phyloP scores from a whole-genome alignment of 2,113 vertebrate genomes.

The Ceyx margarethae region DNA sequence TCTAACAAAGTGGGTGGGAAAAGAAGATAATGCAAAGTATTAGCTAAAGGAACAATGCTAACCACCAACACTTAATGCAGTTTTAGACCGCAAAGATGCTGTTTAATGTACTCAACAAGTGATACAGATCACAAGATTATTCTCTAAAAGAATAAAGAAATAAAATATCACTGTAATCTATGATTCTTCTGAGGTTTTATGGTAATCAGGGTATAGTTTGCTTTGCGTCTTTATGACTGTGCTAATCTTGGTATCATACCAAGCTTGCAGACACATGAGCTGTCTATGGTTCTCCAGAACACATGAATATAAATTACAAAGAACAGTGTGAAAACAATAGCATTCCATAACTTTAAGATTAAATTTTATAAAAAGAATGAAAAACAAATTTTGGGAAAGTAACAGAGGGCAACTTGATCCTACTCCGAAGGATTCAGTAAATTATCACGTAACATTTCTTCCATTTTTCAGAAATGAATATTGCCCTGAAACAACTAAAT shows the following conservation, averaged over 20 bases:
- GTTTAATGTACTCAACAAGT: neutral
- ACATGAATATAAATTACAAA: neutral
- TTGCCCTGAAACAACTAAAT: neutral
- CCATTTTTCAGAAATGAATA: neutral
- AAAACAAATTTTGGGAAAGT: neutral
- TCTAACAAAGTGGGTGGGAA: neutral
- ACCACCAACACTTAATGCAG: neutral
- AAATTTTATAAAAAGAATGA: neutral
- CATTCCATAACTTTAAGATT: neutral
- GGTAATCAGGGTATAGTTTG: neutral
- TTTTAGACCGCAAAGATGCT: constrained; percentile 6
- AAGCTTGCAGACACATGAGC: neutral
- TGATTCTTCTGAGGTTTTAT: neutral
- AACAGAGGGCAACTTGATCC: neutral
- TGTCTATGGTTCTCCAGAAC: neutral
- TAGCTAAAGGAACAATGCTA: neutral
- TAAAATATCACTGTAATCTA: neutral
- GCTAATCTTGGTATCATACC: neutral
- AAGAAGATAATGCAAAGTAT: neutral
- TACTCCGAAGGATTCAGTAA: neutral
- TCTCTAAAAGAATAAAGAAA: neutral
- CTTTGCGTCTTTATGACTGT: neutral
- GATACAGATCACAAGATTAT: neutral
- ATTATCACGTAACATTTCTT: neutral
- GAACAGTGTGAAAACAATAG: neutral